phyloP scores from a whole-genome alignment of 2,113 vertebrate species.

The Embiotoca jacksoni region DNA sequence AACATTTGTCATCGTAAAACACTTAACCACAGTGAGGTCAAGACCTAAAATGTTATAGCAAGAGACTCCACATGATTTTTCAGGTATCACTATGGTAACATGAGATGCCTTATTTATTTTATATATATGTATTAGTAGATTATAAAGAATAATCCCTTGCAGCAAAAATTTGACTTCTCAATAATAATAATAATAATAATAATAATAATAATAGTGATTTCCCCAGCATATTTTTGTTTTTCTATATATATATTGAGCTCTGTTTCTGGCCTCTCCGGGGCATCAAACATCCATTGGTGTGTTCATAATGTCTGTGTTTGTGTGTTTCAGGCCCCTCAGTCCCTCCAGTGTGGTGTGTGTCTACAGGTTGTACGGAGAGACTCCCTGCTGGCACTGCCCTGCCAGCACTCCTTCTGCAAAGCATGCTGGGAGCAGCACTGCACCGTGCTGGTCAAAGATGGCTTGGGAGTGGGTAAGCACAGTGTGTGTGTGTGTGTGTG shows the following conservation, averaged over 20 bases:
- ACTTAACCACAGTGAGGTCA: not conserved
- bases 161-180: no score
- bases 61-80: no score
- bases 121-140: no score
- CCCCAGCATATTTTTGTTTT: no score
- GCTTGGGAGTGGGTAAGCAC: slow-evolving; percentile 95
- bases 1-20: not conserved
- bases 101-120: no score
- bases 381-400: slow-evolving; percentile 92
- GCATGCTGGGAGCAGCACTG: slow-evolving; percentile 99
- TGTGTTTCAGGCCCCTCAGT: slow-evolving; percentile 82
- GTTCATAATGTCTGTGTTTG: not conserved
- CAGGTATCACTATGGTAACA: no score
- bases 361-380: slow-evolving; percentile 98
- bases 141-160: no score
- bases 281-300: not conserved
- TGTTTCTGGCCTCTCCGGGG: not conserved
- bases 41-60: not conserved
- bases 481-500: slow-evolving; percentile 14
- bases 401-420: slow-evolving; percentile 98
- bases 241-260: no score
- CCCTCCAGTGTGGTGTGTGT: slow-evolving; percentile 97
- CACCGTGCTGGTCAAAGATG: slow-evolving; percentile 97
- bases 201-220: no score
- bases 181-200: no score